Evolutionary conservation across 2,113 vertebrate genomes (phyloP).

Genomic region (Grammomys surdaster): DNA sequence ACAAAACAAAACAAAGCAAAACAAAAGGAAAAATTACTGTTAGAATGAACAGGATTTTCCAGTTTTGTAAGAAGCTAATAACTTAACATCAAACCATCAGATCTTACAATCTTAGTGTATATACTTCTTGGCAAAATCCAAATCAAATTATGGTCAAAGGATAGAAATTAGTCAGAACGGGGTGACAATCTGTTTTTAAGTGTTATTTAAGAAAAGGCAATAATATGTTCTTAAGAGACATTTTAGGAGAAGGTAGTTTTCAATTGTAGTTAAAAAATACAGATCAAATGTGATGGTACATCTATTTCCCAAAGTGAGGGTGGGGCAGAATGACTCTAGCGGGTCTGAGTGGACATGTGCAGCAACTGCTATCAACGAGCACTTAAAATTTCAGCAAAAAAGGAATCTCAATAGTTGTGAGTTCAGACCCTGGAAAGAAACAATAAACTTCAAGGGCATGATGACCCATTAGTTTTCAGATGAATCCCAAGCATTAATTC

Average conservation of each 20-base stretch:
- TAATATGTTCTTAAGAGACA: not conserved
- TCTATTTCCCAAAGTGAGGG: not conserved
- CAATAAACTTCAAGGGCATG: constrained; percentile 10
- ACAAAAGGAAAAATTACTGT: constrained; percentile 46
- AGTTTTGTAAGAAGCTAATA: constrained; percentile 43
- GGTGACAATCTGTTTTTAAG: constrained; percentile 52
- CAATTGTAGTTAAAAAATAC: constrained; percentile 72
- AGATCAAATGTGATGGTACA: constrained; percentile 69
- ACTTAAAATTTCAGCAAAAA: not conserved
- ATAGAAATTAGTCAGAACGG: constrained; percentile 1
- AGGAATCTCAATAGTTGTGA: not conserved
- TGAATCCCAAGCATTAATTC: constrained; percentile 31
- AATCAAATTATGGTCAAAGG: constrained; percentile 56
- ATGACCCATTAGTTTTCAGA: not conserved
- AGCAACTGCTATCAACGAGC: not conserved
- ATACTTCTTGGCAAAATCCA: constrained; percentile 74
- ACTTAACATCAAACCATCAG: constrained; percentile 43
- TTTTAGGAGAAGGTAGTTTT: constrained; percentile 21
- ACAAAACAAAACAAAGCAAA: not conserved
- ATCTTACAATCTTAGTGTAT: not conserved
- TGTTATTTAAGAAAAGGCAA: constrained; percentile 65
- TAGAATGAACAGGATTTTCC: constrained; percentile 47
- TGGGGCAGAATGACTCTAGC: constrained; percentile 53
- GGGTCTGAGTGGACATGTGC: not conserved
- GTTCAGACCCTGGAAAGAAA: constrained; percentile 23